Evolutionary conservation across 2,888 invertebrate genomes (phyloP), one percentile per base, ranked within the genome.

Genomic region (Muschampia plurimacula): DNA sequence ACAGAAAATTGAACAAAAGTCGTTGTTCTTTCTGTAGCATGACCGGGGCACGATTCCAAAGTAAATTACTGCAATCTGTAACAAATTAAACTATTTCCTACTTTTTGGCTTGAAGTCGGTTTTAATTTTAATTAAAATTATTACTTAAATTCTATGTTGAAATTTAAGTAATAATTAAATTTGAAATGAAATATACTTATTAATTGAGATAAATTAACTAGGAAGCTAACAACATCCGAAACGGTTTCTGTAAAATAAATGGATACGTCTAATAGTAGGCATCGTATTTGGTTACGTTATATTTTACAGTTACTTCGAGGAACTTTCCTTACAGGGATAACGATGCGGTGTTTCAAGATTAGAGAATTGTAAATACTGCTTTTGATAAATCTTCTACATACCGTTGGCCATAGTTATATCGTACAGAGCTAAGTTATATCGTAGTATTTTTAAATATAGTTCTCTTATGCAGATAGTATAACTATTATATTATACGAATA

Each of bases 281-380:
- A 32, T 59, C 59, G 59, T 59, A 59, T 59, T 59, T 59, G 32
- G 59, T 32, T 59, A 59, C 28, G 32, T 60, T 36, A 36, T 60
- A 60, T 36, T 60, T 60, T 13, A 60, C 59, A 60, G 59, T 60
- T 60, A 60, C 59, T 55, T 22, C 55, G 36, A 13, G 59, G 59
- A 36, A 36, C 8, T 39, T 63, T 76, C 89, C 88, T 65, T 89
- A 89, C 84, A 89, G 84, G 90, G 89, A 85, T 83, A 84, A 83
- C 84, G 81, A 84, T 76, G 79, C 80, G 72, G 78, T 82, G 80
- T 82, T 81, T 80, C 76, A 76, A 83, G 84, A 87, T 87, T 85
- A 82, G 82, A 78, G 77, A 77, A 81, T 78, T 87, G 86, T 85
- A 84, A 83, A 82, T 82, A 81, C 84, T 67, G 67, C 72, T 44